Conservation (phyloP, 2,888 invertebrate species). For the Hyalella azteca region DNA sequence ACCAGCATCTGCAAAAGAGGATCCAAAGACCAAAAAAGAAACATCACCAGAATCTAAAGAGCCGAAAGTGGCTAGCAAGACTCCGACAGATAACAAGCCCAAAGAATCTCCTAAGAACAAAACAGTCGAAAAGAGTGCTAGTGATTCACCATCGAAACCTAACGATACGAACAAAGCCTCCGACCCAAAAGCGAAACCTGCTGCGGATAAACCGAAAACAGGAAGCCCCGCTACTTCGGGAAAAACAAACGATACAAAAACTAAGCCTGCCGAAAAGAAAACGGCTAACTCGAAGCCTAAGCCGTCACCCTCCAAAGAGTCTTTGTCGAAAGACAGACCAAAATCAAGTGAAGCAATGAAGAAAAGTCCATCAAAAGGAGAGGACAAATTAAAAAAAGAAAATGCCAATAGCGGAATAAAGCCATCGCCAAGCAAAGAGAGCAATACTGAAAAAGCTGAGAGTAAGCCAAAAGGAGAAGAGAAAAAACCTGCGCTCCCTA, state of each 20-base stretch:
- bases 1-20: not conserved
- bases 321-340: conserved; percentile 6
- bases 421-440: not conserved
- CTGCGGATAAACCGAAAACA: not conserved
- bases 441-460: not conserved
- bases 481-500: not conserved
- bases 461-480: not conserved
- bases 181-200: not conserved
- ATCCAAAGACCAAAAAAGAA: conserved; percentile 3
- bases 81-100: not conserved
- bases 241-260: not conserved
- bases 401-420: not conserved
- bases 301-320: conserved; percentile 20
- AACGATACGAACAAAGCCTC: not conserved
- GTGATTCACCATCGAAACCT: conserved; percentile 15
- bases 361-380: conserved; percentile 24
- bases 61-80: not conserved
- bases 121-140: not conserved
- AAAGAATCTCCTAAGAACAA: conserved; percentile 10
- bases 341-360: conserved; percentile 17
- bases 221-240: not conserved
- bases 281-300: not conserved
- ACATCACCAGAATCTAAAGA: not conserved
- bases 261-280: not conserved
- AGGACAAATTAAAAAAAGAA: not conserved